A percentile compares a stretch with the other conserved stretches of the same genome.
phyloP scores from a whole-genome alignment of 2,113 vertebrate species.

The Lamprotornis superbus region DNA sequence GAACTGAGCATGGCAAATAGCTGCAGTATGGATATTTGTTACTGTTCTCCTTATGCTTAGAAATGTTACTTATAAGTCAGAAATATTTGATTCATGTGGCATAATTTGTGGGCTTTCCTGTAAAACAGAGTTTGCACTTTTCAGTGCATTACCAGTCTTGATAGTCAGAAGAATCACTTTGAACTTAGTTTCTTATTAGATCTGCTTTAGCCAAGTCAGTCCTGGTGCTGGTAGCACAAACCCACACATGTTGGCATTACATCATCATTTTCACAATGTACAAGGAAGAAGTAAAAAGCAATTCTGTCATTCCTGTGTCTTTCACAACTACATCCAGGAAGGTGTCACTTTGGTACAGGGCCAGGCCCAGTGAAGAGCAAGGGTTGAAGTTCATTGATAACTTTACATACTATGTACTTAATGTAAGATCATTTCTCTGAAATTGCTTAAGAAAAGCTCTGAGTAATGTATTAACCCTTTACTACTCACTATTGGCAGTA shows the following conservation, averaged over 20 bases:
- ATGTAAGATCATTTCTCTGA: not conserved
- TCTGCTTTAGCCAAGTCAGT: not conserved
- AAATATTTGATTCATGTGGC: not conserved
- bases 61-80: not conserved
- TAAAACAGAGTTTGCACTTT: not conserved
- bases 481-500: not conserved
- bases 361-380: not conserved
- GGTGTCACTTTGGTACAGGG: not conserved
- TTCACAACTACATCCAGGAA: not conserved
- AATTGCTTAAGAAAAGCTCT: not conserved
- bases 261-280: not conserved
- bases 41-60: not conserved
- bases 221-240: not conserved
- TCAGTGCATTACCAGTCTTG: not conserved
- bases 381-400: slow-evolving; percentile 23
- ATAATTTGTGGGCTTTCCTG: not conserved
- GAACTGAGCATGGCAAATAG: not conserved
- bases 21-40: not conserved
- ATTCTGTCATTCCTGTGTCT: not conserved
- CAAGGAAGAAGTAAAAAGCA: not conserved
- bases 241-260: not conserved
- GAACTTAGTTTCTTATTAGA: not conserved
- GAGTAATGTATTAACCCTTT: not conserved
- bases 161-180: not conserved
- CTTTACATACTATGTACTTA: not conserved